Percentiles rank a stretch among this genome's conserved stretches.
phyloP scores from a whole-genome alignment of 2,888 invertebrate genomes.

The Hermaeophaga mercurialis region DNA sequence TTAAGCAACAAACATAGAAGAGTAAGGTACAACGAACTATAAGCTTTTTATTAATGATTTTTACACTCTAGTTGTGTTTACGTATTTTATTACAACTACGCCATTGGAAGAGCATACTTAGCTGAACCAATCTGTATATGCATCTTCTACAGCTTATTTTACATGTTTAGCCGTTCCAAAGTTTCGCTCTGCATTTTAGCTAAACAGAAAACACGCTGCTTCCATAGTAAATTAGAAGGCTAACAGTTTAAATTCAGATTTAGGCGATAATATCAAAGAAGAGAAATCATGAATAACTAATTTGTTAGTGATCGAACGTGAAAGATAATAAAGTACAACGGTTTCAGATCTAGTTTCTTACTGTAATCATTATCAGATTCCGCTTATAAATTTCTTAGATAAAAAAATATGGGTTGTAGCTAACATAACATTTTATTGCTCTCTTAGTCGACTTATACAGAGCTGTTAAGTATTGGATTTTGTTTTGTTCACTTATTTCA shows the following conservation, averaged over 20 bases:
- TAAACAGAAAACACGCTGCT: constrained; percentile 20
- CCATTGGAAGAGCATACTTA: background rate
- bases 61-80: no score
- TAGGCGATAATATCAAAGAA: constrained; percentile 18
- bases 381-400: background rate
- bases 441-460: no score
- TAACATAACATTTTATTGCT: no score
- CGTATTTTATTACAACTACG: no score
- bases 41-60: no score
- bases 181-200: constrained; percentile 24
- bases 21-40: no score
- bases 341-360: background rate
- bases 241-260: constrained; percentile 17
- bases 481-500: no score
- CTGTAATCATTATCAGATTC: constrained; percentile 1
- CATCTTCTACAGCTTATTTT: constrained; percentile 35
- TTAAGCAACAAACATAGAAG: no score
- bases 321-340: constrained; percentile 12
- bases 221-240: constrained; percentile 10
- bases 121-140: background rate
- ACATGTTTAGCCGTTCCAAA: constrained; percentile 28
- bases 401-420: no score
- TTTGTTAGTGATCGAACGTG: constrained; percentile 13
- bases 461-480: no score
- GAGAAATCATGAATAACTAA: constrained; percentile 23